Conservation (phyloP, 2,113 vertebrate genomes). For the Peromyscus californicus region DNA sequence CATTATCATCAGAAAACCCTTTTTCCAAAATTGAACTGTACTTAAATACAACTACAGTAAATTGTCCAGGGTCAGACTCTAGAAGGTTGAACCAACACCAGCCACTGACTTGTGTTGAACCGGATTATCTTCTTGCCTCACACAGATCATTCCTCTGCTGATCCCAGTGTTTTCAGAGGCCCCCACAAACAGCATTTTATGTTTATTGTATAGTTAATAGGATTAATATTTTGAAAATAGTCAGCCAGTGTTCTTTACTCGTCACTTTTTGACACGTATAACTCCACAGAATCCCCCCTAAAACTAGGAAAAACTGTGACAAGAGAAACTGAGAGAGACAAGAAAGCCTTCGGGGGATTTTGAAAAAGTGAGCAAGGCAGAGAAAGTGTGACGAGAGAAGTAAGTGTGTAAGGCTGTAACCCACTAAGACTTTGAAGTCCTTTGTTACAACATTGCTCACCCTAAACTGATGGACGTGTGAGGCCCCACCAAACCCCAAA, state of each 20-base stretch:
- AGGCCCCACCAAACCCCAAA: not conserved
- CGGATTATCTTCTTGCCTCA: not conserved
- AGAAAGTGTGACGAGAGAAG: not conserved
- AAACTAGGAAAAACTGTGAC: conserved; percentile 8
- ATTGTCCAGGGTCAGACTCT: not conserved
- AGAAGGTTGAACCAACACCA: not conserved
- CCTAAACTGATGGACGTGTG: not conserved
- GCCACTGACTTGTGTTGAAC: not conserved
- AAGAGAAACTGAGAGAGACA: not conserved
- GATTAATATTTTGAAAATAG: conserved; percentile 20
- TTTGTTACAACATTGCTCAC: not conserved
- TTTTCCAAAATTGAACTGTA: not conserved
- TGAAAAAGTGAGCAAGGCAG: not conserved
- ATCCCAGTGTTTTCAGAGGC: not conserved
- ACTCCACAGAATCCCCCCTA: not conserved
- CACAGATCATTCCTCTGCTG: not conserved
- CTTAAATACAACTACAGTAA: not conserved
- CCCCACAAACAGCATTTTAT: not conserved
- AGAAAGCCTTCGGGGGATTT: not conserved
- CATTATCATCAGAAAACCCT: not conserved
- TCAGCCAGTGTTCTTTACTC: not conserved
- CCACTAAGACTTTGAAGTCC: not conserved
- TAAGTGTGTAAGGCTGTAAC: not conserved
- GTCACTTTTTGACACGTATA: not conserved
- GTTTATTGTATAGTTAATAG: not conserved